phyloP scores from a whole-genome alignment of 2,888 invertebrate genomes.

The Parnassius glacialis region DNA sequence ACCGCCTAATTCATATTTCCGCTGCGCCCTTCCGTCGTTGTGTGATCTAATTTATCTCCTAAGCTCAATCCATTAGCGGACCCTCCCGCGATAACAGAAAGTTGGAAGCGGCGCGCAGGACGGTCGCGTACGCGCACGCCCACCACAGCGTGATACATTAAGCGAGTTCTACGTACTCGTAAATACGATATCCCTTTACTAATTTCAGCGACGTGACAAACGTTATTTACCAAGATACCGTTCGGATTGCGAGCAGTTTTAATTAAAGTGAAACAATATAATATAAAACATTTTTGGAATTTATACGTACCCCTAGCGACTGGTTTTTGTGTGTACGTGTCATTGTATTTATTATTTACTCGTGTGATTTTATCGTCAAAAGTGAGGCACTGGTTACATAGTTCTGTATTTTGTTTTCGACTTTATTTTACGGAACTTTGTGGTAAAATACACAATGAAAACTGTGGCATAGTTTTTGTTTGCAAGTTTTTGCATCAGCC shows the following conservation, averaged over 20 bases:
- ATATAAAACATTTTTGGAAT: slow-evolving; percentile 26
- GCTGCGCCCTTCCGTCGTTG: slow-evolving; percentile 63
- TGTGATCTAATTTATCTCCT: slow-evolving; percentile 70
- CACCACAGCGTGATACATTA: slow-evolving; percentile 20
- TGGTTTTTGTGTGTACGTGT: slow-evolving; percentile 35
- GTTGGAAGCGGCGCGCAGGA: slow-evolving; percentile 53
- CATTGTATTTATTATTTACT: slow-evolving; percentile 44
- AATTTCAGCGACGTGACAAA: neutral
- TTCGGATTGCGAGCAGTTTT: neutral
- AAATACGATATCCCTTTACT: slow-evolving; percentile 19
- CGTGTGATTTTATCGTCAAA: slow-evolving; percentile 56
- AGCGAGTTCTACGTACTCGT: slow-evolving; percentile 11
- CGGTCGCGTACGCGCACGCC: slow-evolving; percentile 41
- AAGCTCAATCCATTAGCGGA: slow-evolving; percentile 69
- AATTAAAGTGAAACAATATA: neutral
- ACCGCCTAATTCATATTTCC: slow-evolving; percentile 64
- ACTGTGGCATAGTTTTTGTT: slow-evolving; percentile 16
- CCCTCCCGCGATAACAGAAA: slow-evolving; percentile 64
- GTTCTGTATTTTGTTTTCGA: slow-evolving; percentile 32
- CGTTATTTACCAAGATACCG: neutral
- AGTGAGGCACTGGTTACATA: slow-evolving; percentile 44
- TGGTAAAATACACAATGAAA: slow-evolving; percentile 11
- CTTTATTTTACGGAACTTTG: slow-evolving; percentile 7
- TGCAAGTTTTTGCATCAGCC: neutral
- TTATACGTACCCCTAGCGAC: slow-evolving; percentile 24